These are phyloP conservation scores for Eristalinus sepulchralis DNA, from an alignment of 2,888 invertebrate species.

Conservation along the genomic window DNA sequence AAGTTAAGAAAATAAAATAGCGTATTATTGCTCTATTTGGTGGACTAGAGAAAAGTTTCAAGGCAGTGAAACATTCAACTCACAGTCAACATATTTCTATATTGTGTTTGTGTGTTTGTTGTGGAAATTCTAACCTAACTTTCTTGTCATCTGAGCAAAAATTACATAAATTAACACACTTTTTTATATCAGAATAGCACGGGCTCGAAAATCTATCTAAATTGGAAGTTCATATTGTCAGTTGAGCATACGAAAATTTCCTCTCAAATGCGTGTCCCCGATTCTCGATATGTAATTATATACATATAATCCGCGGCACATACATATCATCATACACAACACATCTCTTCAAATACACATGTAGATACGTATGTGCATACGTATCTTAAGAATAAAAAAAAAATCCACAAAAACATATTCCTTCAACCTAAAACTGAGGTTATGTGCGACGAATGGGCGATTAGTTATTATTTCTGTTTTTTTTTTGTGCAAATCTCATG, in stretches of 20 bases:
- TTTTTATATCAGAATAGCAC: not conserved
- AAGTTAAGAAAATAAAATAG: not conserved
- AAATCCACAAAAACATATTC: constrained; percentile 66
- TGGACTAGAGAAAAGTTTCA: not conserved
- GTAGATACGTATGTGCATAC: constrained; percentile 18
- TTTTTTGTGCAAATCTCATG: constrained; percentile 32
- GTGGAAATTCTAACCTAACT: constrained; percentile 58
- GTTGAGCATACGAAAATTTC: constrained; percentile 11
- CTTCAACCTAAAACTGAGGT: constrained; percentile 64
- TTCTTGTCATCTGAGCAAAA: constrained; percentile 53
- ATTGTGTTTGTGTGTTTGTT: constrained; percentile 11
- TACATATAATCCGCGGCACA: constrained; percentile 27
- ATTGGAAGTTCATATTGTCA: not conserved
- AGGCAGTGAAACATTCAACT: not conserved
- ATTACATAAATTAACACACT: constrained; percentile 59
- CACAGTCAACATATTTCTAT: not conserved
- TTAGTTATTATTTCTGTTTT: constrained; percentile 27
- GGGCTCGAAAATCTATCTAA: not conserved
- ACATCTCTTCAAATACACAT: constrained; percentile 14
- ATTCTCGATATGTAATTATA: constrained; percentile 43
- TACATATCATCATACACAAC: constrained; percentile 25
- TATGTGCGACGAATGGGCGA: constrained; percentile 57
- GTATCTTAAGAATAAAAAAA: constrained; percentile 34
- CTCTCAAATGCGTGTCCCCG: constrained; percentile 46
- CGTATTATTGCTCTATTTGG: not conserved